Conservation (phyloP, 2,888 invertebrate genomes). For the Cephonodes hylas region DNA sequence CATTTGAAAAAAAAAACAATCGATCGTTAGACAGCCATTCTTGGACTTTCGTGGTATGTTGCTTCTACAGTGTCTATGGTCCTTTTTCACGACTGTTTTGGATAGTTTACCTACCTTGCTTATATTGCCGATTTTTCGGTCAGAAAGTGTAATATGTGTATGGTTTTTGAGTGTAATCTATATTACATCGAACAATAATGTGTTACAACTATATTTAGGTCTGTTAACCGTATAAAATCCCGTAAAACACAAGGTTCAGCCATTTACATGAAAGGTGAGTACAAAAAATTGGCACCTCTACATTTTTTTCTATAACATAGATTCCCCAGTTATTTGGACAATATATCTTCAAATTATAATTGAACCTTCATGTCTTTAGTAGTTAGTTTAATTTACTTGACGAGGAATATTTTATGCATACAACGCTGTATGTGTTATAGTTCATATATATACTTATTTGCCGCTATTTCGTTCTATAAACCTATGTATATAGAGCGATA, state of each 20-base stretch:
- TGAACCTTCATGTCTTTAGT: neutral
- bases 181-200: constrained; percentile 58
- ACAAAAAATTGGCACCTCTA: constrained; percentile 74
- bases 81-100: constrained; percentile 81
- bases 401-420: constrained; percentile 35
- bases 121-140: constrained; percentile 77
- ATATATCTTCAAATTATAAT: constrained; percentile 7
- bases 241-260: constrained; percentile 66
- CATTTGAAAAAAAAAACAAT: neutral
- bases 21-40: constrained; percentile 14
- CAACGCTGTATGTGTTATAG: constrained; percentile 48
- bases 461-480: constrained; percentile 70
- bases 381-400: constrained; percentile 6
- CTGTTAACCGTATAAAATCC: constrained; percentile 40
- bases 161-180: constrained; percentile 49
- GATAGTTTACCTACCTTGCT: constrained; percentile 76
- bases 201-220: constrained; percentile 55
- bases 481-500: constrained; percentile 50
- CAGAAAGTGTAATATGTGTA: constrained; percentile 62
- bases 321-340: constrained; percentile 33
- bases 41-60: constrained; percentile 35
- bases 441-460: constrained; percentile 67
- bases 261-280: constrained; percentile 81
- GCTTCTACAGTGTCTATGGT: constrained; percentile 64
- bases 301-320: constrained; percentile 57